phyloP scores from a whole-genome alignment of 2,888 invertebrate genomes.

The Glyphotaelius pellucidus region DNA sequence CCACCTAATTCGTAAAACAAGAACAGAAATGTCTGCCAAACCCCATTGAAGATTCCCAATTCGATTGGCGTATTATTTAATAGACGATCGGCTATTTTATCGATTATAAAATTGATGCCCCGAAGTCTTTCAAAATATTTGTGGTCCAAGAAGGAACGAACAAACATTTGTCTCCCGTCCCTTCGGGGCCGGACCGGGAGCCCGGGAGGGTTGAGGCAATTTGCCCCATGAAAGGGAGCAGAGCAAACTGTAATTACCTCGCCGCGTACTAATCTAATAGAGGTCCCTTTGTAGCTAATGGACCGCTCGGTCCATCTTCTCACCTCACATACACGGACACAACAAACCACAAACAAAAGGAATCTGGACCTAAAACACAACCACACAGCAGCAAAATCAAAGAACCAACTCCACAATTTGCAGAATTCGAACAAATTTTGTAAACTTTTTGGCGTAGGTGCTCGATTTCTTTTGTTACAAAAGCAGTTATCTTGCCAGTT shows the following conservation, averaged over 20 bases:
- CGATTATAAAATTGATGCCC: neutral
- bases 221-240: slow-evolving; percentile 64
- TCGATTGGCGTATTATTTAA: neutral
- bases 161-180: slow-evolving; percentile 21
- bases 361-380: neutral
- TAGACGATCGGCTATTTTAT: neutral
- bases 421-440: neutral
- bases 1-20: neutral
- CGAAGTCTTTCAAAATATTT: slow-evolving; percentile 2
- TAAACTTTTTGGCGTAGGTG: neutral
- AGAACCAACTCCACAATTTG: neutral
- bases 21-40: neutral
- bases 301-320: slow-evolving; percentile 42
- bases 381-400: neutral
- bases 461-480: neutral
- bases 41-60: neutral
- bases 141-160: neutral
- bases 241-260: slow-evolving; percentile 64
- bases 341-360: neutral
- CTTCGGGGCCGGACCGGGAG: slow-evolving; percentile 38
- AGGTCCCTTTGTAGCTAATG: slow-evolving; percentile 49
- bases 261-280: slow-evolving; percentile 66
- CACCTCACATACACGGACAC: slow-evolving; percentile 11
- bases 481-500: neutral
- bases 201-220: slow-evolving; percentile 62